phyloP scores from a whole-genome alignment of 2,888 invertebrate species.

The Xylota segnis region DNA sequence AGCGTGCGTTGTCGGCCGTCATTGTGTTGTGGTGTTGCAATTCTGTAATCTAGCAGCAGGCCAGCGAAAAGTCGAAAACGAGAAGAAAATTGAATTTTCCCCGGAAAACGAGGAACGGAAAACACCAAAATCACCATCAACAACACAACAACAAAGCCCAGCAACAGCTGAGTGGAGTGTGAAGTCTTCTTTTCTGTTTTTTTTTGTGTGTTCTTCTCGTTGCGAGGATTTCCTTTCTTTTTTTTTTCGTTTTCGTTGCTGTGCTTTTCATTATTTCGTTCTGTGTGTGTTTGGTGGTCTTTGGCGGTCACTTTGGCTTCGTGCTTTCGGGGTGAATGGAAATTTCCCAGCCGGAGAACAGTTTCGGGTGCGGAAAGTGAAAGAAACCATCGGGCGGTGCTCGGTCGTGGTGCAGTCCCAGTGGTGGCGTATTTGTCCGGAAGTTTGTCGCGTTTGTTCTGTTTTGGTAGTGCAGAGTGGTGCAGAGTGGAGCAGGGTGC shows the following conservation, averaged over 20 bases:
- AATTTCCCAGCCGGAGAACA: conserved; percentile 42
- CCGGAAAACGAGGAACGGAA: neutral
- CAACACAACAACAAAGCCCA: conserved; percentile 39
- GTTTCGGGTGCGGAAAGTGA: conserved; percentile 12
- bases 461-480: neutral
- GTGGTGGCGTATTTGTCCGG: conserved; percentile 6
- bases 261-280: conserved; percentile 5
- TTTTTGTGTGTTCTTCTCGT: neutral
- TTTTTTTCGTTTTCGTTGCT: neutral
- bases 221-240: conserved; percentile 19
- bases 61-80: neutral
- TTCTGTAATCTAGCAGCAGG: conserved; percentile 28
- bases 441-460: conserved; percentile 28
- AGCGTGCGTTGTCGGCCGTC: conserved; percentile 50
- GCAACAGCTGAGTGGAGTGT: conserved; percentile 64
- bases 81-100: conserved; percentile 17
- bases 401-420: neutral
- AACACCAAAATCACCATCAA: conserved; percentile 26
- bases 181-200: no score
- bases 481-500: no score
- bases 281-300: conserved; percentile 12
- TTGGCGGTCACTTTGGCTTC: conserved; percentile 33
- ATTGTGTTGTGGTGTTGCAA: conserved; percentile 45
- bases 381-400: conserved; percentile 18
- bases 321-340: conserved; percentile 44